These are phyloP conservation scores for Sebastolobus altivelis DNA, from an alignment of 2,797 vertebrate genomes.

Conservation along the genomic window DNA sequence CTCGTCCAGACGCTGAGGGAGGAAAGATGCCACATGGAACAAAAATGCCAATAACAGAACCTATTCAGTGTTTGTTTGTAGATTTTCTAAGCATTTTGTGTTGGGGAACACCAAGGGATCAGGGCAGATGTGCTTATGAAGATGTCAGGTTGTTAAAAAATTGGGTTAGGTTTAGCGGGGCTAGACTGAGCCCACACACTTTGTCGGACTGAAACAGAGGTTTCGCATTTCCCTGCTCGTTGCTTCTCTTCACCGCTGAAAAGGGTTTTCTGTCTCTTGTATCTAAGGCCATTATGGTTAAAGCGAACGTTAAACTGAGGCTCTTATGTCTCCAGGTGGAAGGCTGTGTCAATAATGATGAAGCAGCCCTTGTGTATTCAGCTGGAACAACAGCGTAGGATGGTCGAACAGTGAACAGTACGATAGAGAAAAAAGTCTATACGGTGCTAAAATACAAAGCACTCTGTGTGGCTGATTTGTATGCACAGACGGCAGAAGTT, in stretches of 20 bases:
- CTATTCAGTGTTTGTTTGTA: not conserved
- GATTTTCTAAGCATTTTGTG: not conserved
- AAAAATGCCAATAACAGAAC: not conserved
- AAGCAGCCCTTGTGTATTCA: conserved; percentile 34
- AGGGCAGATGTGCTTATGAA: conserved; percentile 1
- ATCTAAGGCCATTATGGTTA: not conserved
- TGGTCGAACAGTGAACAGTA: conserved; percentile 2
- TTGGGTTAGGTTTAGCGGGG: not conserved
- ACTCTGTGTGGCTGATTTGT: not conserved
- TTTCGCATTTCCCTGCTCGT: conserved; percentile 17
- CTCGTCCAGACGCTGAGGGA: conserved; percentile 93
- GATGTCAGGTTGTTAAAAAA: not conserved
- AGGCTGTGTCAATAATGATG: conserved; percentile 19
- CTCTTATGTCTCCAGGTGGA: conserved; percentile 16
- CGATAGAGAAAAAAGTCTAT: not conserved
- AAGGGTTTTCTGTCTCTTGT: not conserved
- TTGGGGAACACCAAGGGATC: not conserved
- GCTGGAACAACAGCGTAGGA: conserved; percentile 34
- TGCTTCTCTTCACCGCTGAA: not conserved
- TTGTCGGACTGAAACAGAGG: not conserved
- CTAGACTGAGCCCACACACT: conserved; percentile 17
- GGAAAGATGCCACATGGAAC: not conserved
- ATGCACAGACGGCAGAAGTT: conserved; percentile 11
- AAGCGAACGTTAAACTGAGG: conserved; percentile 16
- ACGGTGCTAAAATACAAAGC: conserved; percentile 1